Base-by-base conservation (phyloP, 2,113 vertebrate genomes). In the Gavia stellata region DNA sequence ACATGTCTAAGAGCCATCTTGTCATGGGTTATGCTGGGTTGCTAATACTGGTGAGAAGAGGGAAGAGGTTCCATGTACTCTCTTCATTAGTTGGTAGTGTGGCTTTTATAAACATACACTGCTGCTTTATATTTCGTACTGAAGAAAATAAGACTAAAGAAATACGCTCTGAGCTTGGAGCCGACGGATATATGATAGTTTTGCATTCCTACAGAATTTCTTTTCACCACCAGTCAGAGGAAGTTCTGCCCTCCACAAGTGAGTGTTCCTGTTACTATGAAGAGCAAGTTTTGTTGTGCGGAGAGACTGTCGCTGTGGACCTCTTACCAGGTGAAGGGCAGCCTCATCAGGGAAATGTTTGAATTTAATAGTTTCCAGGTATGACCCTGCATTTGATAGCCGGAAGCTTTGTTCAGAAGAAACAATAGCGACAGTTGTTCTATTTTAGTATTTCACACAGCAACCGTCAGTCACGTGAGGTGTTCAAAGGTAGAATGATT, bases 191-290 rank as follows among this genome's bases (percentile, higher is more conserved):
- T 7, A 70, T 17, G 45, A 67, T 12, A 8, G 0, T 29, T 87
- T 49, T 47, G 36, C 0, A 0, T 58, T 70, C 59, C 47, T 47
- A 16, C 17, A 62, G 77, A 16, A 17, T 34, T n/a, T 34, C 45
- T 74, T 73, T 72, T 38, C 63, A 31, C 42, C 36, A 71, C 12
- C 52, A 67, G 33, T 29, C 66, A 68, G 33, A 72, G 56, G 72
- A 68, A 61, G 36, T 40, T 85, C 78, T 68, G 68, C 68, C 52
- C 58, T 90, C 56, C 73, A 44, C 33, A 85, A 92, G 79, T 7
- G 40, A 90, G 36, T 73, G 75, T 86, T 67, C 36, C 38, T 79
- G 7, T 33, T 59, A 14, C 26, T 68, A 33, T 7, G 16, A 79
- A 87, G 50, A 83, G 8, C 14, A 59, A 59, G 52, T 68, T 94